phyloP scores from a whole-genome alignment of 1,140 invertebrate species.

The Eueides isabella region DNA sequence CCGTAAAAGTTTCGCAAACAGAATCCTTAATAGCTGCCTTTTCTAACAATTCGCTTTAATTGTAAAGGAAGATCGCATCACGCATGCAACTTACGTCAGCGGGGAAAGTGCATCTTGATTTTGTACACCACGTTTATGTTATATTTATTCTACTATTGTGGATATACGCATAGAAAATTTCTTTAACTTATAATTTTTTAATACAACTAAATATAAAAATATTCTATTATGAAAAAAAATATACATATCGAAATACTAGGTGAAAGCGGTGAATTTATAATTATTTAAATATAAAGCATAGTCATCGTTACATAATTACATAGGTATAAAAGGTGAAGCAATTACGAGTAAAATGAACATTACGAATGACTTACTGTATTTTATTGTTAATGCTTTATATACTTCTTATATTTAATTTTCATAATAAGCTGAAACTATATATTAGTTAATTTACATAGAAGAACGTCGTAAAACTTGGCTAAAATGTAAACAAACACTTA shows the following conservation, averaged over 20 bases:
- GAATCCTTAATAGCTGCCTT: conserved; percentile 64
- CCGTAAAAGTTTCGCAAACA: conserved; percentile 22
- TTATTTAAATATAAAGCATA: background rate
- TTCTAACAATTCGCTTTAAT: conserved; percentile 54
- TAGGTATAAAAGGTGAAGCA: background rate
- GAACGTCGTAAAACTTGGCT: background rate
- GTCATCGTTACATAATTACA: background rate
- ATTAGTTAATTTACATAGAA: background rate
- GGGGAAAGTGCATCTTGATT: conserved; percentile 63
- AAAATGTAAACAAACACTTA: conserved; percentile 49
- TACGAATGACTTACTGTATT: background rate
- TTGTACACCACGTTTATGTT: background rate
- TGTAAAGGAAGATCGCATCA: conserved; percentile 66
- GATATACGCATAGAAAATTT: no score
- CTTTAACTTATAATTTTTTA: background rate
- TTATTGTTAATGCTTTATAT: background rate
- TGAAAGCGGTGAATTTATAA: background rate
- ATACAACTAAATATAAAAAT: background rate
- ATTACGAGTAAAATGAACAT: background rate
- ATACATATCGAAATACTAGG: background rate
- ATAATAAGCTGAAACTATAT: background rate
- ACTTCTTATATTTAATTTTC: background rate
- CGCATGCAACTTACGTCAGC: conserved; percentile 61
- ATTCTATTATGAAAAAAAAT: background rate
- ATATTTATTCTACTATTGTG: conserved; percentile 1